Percentiles rank a stretch among this genome's conserved stretches.
phyloP scores from a whole-genome alignment of 1,140 invertebrate genomes.

The Drosophila nannoptera region DNA sequence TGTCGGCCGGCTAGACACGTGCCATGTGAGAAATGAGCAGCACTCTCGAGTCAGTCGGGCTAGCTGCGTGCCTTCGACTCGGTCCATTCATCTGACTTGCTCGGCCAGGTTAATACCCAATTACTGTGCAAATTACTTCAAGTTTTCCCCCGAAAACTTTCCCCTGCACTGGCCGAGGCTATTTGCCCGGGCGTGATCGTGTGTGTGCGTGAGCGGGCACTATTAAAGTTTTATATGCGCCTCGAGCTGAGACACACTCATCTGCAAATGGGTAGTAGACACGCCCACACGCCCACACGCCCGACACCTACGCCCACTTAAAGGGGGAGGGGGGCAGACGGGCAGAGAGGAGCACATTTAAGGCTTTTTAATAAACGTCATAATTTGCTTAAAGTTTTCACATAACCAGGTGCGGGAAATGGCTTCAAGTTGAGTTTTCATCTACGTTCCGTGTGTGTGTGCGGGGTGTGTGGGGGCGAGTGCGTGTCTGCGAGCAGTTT shows the following conservation, averaged over 20 bases:
- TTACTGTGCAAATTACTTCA: slow-evolving; percentile 78
- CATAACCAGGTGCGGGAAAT: slow-evolving; percentile 50
- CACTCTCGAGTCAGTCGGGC: slow-evolving; percentile 43
- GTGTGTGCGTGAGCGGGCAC: slow-evolving; percentile 28
- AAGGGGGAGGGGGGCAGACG: neutral
- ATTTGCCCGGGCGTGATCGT: slow-evolving; percentile 12
- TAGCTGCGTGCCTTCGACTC: slow-evolving; percentile 66
- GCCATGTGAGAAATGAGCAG: slow-evolving; percentile 54
- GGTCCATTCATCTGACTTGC: slow-evolving; percentile 58
- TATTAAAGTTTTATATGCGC: slow-evolving; percentile 67
- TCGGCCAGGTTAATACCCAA: slow-evolving; percentile 74
- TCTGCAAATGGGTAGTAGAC: slow-evolving; percentile 7
- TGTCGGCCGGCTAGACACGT: slow-evolving; percentile 10
- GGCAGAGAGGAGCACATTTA: slow-evolving; percentile 31
- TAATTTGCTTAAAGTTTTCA: slow-evolving; percentile 75
- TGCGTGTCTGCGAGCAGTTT: slow-evolving; percentile 47
- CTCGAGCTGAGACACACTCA: slow-evolving; percentile 39
- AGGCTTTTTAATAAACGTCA: slow-evolving; percentile 75
- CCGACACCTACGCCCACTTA: no score
- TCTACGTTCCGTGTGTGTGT: slow-evolving; percentile 7
- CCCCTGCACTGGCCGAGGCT: slow-evolving; percentile 34
- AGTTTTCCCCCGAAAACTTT: slow-evolving; percentile 59
- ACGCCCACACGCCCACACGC: neutral
- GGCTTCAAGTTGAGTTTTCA: slow-evolving; percentile 26
- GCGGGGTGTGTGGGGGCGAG: neutral